Conservation (phyloP, 2,888 invertebrate genomes). For the Macaria notata region DNA sequence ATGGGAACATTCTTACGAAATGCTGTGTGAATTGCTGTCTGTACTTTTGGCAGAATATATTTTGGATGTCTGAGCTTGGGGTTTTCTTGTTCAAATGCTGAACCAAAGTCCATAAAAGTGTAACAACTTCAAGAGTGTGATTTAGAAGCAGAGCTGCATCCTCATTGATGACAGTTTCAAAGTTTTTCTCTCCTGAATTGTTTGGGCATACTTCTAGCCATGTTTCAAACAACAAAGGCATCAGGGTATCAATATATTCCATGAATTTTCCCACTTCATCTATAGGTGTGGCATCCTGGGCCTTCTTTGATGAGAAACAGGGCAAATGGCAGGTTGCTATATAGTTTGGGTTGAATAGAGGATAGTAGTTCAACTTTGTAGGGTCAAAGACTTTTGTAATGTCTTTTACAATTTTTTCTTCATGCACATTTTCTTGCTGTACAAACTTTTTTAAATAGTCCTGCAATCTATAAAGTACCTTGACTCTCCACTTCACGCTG, state of each 20-base stretch:
- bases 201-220: slow-evolving; percentile 91
- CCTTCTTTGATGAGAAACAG: slow-evolving; percentile 67
- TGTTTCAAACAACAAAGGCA: slow-evolving; percentile 91
- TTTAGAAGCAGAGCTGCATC: slow-evolving; percentile 85
- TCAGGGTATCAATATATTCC: slow-evolving; percentile 84
- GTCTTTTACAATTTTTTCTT: slow-evolving; percentile 32
- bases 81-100: slow-evolving; percentile 56
- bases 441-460: slow-evolving; percentile 68
- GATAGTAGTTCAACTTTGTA: slow-evolving; percentile 53
- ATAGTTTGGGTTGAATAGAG: slow-evolving; percentile 58
- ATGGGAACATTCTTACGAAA: slow-evolving; percentile 83
- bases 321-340: slow-evolving; percentile 62
- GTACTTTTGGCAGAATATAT: slow-evolving; percentile 79
- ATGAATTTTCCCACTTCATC: slow-evolving; percentile 79
- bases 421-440: slow-evolving; percentile 49
- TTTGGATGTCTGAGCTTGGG: slow-evolving; percentile 64
- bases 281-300: slow-evolving; percentile 50
- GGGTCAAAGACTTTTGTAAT: slow-evolving; percentile 50
- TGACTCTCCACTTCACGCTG: slow-evolving; percentile 89
- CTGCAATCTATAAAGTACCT: slow-evolving; percentile 87
- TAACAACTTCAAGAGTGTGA: slow-evolving; percentile 84
- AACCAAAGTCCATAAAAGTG: slow-evolving; percentile 79
- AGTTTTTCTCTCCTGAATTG: slow-evolving; percentile 56
- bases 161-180: slow-evolving; percentile 77
- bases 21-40: slow-evolving; percentile 78